Conservation (phyloP, 2,888 invertebrate species). For the Brenthis hecate region DNA sequence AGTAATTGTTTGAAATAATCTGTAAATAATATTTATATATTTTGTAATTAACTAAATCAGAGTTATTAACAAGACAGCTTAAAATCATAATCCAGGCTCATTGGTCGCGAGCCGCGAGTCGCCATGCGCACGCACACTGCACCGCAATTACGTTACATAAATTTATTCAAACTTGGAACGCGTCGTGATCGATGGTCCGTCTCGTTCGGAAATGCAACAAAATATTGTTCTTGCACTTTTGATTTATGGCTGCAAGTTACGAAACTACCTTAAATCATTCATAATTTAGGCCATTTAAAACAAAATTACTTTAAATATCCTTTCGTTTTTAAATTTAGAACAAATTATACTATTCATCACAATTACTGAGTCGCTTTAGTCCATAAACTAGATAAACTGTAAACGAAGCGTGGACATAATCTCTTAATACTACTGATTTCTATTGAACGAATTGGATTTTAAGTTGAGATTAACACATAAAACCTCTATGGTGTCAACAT, state of each 20-base stretch:
- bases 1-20: too few species aligned
- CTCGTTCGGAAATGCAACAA: conserved; percentile 60
- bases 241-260: conserved; percentile 56
- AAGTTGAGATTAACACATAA: conserved; percentile 80
- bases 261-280: conserved; percentile 39
- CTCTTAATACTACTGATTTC: conserved; percentile 65
- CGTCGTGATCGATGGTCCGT: conserved; percentile 71
- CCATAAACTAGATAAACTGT: conserved; percentile 63
- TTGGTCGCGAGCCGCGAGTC: conserved; percentile 38
- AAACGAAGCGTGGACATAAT: conserved; percentile 51
- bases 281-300: conserved; percentile 33
- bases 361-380: conserved; percentile 40
- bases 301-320: neutral
- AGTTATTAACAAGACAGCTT: conserved; percentile 56
- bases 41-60: neutral
- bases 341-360: conserved; percentile 15
- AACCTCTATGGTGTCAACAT: conserved; percentile 79
- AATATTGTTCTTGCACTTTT: conserved; percentile 63
- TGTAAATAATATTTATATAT: neutral
- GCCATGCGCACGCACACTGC: conserved; percentile 52
- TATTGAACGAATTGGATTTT: conserved; percentile 51
- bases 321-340: neutral
- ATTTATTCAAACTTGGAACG: conserved; percentile 62
- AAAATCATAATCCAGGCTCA: conserved; percentile 59
- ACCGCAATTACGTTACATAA: conserved; percentile 77